Percentiles rank a stretch among this genome's conserved stretches.
phyloP scores from a whole-genome alignment of 2,113 vertebrate species.

The Corythornis vintsioides region DNA sequence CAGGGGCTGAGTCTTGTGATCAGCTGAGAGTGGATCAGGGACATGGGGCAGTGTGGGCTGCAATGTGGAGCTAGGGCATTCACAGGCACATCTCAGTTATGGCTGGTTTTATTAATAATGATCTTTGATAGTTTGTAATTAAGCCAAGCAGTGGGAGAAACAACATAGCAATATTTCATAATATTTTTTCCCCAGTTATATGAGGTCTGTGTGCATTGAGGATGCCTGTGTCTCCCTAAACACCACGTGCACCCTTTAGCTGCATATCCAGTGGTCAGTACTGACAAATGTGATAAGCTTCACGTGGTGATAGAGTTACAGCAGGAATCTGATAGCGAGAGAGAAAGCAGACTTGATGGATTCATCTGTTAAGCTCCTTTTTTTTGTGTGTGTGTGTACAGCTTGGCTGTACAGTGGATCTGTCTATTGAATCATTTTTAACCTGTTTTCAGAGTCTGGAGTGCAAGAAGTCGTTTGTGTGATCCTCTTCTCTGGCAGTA shows the following conservation, averaged over 20 bases:
- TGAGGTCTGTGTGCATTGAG: background rate
- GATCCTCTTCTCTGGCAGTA: background rate
- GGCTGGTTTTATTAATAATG: background rate
- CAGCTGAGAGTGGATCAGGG: background rate
- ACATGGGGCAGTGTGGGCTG: background rate
- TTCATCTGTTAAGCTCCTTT: background rate
- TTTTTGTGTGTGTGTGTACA: background rate
- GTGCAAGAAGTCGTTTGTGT: background rate
- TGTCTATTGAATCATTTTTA: background rate
- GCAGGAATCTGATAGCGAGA: background rate
- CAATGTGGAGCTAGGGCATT: background rate
- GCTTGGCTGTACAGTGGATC: background rate
- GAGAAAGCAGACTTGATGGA: background rate
- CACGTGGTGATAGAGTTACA: background rate
- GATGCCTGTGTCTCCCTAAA: background rate
- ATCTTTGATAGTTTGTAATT: background rate
- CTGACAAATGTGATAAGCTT: conserved; percentile 24
- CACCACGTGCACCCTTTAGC: background rate
- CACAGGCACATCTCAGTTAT: background rate
- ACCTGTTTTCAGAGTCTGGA: background rate
- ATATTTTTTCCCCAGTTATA: background rate
- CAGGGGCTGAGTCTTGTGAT: background rate
- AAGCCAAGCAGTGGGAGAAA: background rate
- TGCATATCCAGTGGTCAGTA: background rate
- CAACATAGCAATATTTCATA: background rate